Percentiles rank a stretch among this genome's conserved stretches.
phyloP scores from a whole-genome alignment of 2,797 vertebrate species.

The Enteromius argenteus region DNA sequence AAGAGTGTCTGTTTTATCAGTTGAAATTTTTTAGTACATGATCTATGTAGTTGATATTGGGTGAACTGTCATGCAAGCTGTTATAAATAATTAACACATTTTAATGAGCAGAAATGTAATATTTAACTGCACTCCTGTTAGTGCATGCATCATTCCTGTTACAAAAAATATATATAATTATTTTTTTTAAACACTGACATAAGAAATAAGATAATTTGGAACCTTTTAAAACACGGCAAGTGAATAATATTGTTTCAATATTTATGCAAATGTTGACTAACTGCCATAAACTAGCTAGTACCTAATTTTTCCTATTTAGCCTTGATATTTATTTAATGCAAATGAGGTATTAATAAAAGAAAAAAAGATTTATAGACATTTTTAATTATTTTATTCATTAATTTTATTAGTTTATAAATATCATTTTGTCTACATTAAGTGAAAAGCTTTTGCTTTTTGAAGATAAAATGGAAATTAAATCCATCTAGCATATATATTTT shows the following conservation, averaged over 20 bases:
- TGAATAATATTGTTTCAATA: not conserved
- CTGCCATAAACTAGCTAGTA: not conserved
- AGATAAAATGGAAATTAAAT: not conserved
- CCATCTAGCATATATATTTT: not conserved
- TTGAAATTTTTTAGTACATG: not conserved
- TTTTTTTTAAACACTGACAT: too few relatives aligned
- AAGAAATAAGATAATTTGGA: not conserved
- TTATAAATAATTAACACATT: not conserved
- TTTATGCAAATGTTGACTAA: not conserved
- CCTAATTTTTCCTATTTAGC: not conserved
- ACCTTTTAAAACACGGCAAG: not conserved
- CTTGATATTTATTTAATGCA: not conserved
- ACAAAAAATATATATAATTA: not conserved
- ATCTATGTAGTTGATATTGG: not conserved
- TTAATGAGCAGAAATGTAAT: not conserved
- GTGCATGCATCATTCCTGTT: not conserved
- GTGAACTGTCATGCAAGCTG: not conserved
- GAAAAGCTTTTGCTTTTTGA: not conserved
- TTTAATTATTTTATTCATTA: not conserved
- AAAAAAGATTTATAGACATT: not conserved
- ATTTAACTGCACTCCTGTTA: not conserved
- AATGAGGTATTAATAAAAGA: not conserved
- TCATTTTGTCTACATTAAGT: not conserved
- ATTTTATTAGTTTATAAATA: not conserved
- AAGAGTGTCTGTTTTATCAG: not conserved